phyloP scores from a whole-genome alignment of 2,113 vertebrate species.

The Chionis minor region DNA sequence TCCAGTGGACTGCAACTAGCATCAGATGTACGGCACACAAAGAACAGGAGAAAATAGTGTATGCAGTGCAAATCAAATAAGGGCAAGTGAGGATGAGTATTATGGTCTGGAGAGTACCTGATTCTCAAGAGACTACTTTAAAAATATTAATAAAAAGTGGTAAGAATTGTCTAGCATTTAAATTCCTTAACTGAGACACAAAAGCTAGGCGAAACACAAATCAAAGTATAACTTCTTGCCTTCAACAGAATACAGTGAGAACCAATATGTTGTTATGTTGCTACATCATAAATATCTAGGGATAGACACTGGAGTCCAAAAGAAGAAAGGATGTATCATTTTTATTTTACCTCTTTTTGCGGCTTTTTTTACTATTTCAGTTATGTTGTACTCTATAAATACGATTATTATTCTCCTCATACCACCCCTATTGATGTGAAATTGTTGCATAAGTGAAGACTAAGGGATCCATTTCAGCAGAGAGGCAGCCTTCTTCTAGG shows the following conservation, averaged over 20 bases:
- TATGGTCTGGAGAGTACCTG: neutral
- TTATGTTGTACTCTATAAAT: conserved; percentile 10
- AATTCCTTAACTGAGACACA: neutral
- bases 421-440: neutral
- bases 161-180: neutral
- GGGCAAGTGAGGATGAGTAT: neutral
- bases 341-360: conserved; percentile 27
- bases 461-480: conserved; percentile 6
- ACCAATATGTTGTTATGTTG: neutral
- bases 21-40: neutral
- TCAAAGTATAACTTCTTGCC: neutral
- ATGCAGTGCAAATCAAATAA: neutral
- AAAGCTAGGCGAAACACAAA: conserved; percentile 12
- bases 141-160: neutral
- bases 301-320: conserved; percentile 4
- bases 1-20: neutral
- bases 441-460: neutral
- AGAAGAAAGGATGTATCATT: conserved; percentile 2
- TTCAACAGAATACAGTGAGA: neutral
- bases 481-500: neutral
- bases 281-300: neutral
- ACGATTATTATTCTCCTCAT: neutral
- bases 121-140: neutral
- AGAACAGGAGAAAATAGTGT: neutral
- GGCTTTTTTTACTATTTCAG: neutral